Percentiles rank a stretch among this genome's conserved stretches.
Conservation (phyloP, 2,113 vertebrate species). For the Silurus asotus region DNA sequence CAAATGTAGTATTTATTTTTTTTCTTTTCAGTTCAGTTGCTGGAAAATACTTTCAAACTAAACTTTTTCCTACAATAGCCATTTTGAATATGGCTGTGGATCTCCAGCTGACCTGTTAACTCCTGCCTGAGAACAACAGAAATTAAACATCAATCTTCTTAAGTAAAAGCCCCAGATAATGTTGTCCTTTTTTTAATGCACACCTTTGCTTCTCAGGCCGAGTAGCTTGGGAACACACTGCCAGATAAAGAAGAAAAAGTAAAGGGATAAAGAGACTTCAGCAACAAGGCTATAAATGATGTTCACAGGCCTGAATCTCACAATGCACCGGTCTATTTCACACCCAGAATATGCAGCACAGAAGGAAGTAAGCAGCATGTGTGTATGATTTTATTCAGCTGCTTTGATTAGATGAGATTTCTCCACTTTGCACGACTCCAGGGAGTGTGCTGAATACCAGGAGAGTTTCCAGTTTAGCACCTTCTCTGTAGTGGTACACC, state of each 20-base stretch:
- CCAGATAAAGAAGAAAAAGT: neutral
- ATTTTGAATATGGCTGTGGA: neutral
- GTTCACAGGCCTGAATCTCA: neutral
- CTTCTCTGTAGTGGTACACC: slow-evolving; percentile 32
- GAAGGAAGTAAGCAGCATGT: neutral
- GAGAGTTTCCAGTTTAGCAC: slow-evolving; percentile 18
- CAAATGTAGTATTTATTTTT: neutral
- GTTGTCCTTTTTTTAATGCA: neutral
- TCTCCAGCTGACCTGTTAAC: neutral
- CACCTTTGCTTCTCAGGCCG: neutral
- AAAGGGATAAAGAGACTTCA: neutral
- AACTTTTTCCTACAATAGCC: neutral
- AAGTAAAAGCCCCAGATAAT: neutral
- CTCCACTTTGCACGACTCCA: slow-evolving; percentile 9
- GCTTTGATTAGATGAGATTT: slow-evolving; percentile 33
- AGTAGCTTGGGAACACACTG: neutral
- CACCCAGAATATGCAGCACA: neutral
- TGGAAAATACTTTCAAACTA: neutral
- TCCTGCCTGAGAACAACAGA: neutral
- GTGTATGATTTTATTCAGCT: slow-evolving; percentile 19
- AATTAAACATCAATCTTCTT: neutral
- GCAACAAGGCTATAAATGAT: neutral
- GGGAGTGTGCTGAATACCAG: slow-evolving; percentile 38
- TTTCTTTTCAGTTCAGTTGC: neutral
- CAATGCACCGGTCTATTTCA: neutral